A percentile compares a stretch with the other conserved stretches of the same genome.
Evolutionary conservation across 2,113 vertebrate species (phyloP).

Genomic region (Tyto alba): DNA sequence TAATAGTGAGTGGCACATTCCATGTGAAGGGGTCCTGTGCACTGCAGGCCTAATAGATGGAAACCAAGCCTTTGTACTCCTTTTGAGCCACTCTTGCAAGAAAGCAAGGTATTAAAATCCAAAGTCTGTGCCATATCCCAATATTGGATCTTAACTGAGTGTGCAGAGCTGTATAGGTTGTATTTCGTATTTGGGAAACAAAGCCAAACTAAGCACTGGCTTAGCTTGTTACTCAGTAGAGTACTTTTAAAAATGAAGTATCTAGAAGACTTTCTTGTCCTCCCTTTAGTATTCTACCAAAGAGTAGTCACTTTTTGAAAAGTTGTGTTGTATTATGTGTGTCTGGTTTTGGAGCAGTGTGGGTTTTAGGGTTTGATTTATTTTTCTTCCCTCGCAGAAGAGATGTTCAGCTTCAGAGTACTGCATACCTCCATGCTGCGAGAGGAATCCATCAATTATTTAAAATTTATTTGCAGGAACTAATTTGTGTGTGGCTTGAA

Average conservation of each 20-base stretch:
- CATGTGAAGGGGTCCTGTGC: rapidly evolving
- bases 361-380: not conserved
- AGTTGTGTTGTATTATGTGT: not conserved
- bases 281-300: not conserved
- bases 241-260: not conserved
- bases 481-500: not conserved
- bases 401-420: not conserved
- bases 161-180: not conserved
- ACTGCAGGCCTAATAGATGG: not conserved
- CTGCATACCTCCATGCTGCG: not conserved
- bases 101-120: not conserved
- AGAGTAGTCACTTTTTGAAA: not conserved
- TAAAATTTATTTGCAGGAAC: not conserved
- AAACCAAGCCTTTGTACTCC: not conserved
- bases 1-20: not conserved
- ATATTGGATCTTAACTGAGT: not conserved
- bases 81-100: not conserved
- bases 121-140: not conserved
- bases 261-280: not conserved
- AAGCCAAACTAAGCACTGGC: not conserved
- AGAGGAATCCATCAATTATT: not conserved
- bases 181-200: not conserved
- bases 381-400: not conserved
- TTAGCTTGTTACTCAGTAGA: not conserved
- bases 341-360: not conserved